Evolutionary conservation across 2,797 vertebrate genomes (phyloP).

Genomic region (Notoglanidium macrostoma): DNA sequence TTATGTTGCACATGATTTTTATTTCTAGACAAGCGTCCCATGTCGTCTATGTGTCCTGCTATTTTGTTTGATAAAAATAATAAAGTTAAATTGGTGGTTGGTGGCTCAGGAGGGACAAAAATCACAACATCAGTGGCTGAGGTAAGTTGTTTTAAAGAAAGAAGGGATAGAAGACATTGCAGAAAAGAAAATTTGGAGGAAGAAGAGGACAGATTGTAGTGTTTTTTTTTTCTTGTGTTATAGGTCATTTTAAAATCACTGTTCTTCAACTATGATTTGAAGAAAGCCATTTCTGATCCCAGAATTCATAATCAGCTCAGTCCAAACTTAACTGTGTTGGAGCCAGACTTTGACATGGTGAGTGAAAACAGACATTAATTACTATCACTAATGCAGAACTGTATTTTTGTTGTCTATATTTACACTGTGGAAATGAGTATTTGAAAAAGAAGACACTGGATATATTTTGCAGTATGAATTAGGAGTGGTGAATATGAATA

Average conservation of each 20-base stretch:
- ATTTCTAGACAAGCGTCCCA: constrained; percentile 85
- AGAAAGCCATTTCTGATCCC: constrained; percentile 78
- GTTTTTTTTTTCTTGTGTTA: neutral
- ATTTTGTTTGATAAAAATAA: constrained; percentile 83
- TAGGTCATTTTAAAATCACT: constrained; percentile 87
- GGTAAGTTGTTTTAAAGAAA: constrained; percentile 67
- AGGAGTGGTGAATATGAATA: neutral
- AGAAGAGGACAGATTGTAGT: neutral
- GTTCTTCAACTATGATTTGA: constrained; percentile 84
- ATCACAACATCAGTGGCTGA: constrained; percentile 87
- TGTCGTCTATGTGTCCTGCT: constrained; percentile 93
- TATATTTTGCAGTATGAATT: neutral
- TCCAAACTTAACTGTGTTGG: constrained; percentile 77
- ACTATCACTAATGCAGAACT: neutral
- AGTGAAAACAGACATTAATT: neutral
- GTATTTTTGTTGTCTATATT: neutral
- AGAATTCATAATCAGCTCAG: constrained; percentile 91
- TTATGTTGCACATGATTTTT: neutral
- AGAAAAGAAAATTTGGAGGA: neutral
- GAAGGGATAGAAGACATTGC: neutral
- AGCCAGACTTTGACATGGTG: constrained; percentile 74
- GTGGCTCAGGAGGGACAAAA: constrained; percentile 89
- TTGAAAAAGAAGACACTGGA: neutral
- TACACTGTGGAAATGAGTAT: neutral
- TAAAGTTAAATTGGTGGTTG: constrained; percentile 88